Base-by-base conservation (phyloP, 2,113 vertebrate genomes). In the Lanius ludovicianus region DNA sequence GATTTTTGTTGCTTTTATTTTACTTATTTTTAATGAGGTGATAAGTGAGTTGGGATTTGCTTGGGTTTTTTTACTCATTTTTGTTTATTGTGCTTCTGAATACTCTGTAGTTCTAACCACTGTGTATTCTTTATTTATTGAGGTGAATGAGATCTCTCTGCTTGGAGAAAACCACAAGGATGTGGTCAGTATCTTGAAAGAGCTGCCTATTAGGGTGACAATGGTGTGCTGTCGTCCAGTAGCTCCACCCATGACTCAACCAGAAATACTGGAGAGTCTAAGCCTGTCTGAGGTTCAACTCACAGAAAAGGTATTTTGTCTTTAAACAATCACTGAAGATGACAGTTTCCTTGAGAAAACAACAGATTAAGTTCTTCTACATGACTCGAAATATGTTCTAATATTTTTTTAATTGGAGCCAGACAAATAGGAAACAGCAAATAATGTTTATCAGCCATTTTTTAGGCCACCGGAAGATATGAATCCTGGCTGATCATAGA, bases 151-250 rank as follows among this genome's bases (percentile, higher is more conserved):
- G 33, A 98, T 99, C 89, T 98, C 98, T 77, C 97, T 99, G 27
- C 99, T 99, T 95, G 99, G 99, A 49, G 98, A 99, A 97, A 99
- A 97, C 80, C 99, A 99, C 93, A 99, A 99, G 92, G 99, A 99
- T 95, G 99, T 99, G 16, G 98, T 99, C 42, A 98, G 95, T 91
- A 99, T 99, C 96, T 97, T 99, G 94, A 99, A 99, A 97, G 99
- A 99, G 71, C 97, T 99, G 55, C 99, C 99, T 9, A 65, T 99
- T 83, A 97, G 94, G 30, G 99, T 99, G 33, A 98, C 97, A 82
- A 98, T 99, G 99, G 98, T 98, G 3, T 99, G 99, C 96, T 99
- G 99, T 84, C 98, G 99, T 75, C 98, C 98, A 1, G 96, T 98
- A 68, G 98, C 97, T 88, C 96, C 97, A 8, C 85, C 97, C 13